A percentile compares a stretch with the other conserved stretches of the same genome.
Conservation (phyloP, 2,888 invertebrate genomes). For the Geophilus truncorum region DNA sequence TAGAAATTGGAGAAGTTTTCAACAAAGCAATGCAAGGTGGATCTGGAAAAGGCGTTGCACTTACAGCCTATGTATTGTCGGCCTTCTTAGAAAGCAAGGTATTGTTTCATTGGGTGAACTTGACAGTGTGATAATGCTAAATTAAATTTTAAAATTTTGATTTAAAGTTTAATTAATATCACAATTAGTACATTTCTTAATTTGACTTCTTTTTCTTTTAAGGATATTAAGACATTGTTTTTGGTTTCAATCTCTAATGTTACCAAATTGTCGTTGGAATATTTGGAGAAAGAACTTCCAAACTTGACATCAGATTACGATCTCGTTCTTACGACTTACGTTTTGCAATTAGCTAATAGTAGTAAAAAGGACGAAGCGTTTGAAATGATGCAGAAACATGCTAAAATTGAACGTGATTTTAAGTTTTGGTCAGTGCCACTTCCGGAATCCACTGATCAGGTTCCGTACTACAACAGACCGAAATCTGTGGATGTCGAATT, state of each 20-base stretch:
- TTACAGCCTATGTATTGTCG: neutral
- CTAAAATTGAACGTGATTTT: conserved; percentile 50
- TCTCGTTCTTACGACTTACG: conserved; percentile 15
- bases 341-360: conserved; percentile 23
- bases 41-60: neutral
- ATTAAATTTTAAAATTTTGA: too few relatives aligned
- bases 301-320: conserved; percentile 28
- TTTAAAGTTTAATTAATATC: too few relatives aligned
- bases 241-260: too few relatives aligned
- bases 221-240: too few relatives aligned
- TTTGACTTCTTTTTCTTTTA: too few relatives aligned
- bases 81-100: neutral
- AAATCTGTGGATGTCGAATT: conserved; percentile 37
- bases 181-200: too few relatives aligned
- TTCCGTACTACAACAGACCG: conserved; percentile 50
- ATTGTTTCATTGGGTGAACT: too few relatives aligned
- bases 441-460: conserved; percentile 55
- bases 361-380: conserved; percentile 38
- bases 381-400: conserved; percentile 33
- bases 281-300: conserved; percentile 22
- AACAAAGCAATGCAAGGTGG: neutral
- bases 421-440: conserved; percentile 75
- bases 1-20: neutral
- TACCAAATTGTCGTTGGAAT: neutral
- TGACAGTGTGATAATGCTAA: too few relatives aligned